These are phyloP conservation scores for Anguilla anguilla DNA, from an alignment of 2,797 vertebrate genomes.

Conservation along the genomic window DNA sequence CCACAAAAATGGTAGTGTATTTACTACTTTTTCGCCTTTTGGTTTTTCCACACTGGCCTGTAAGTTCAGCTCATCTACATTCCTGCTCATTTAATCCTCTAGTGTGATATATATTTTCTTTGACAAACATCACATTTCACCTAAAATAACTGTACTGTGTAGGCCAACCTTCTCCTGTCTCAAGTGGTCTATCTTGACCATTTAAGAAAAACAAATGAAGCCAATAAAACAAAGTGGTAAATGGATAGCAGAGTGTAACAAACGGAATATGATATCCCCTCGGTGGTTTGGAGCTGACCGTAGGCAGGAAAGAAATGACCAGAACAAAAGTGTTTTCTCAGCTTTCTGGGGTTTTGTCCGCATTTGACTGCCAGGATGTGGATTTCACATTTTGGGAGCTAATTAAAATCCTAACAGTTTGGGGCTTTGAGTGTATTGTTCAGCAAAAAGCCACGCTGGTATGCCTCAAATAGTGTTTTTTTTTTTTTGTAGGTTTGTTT, in stretches of 20 bases:
- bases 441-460: not conserved
- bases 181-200: not conserved
- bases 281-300: not conserved
- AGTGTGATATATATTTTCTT: not conserved
- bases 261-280: not conserved
- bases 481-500: not conserved
- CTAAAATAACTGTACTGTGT: not conserved
- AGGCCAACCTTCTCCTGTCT: not conserved
- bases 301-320: not conserved
- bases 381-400: not conserved
- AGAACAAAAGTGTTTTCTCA: conserved; percentile 8
- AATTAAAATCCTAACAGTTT: not conserved
- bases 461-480: not conserved
- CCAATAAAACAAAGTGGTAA: conserved; percentile 3
- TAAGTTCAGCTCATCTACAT: not conserved
- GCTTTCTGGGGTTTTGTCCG: not conserved
- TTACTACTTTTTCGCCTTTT: not conserved
- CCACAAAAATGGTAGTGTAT: too few relatives aligned
- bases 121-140: not conserved
- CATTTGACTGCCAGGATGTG: not conserved
- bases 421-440: not conserved
- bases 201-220: not conserved
- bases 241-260: not conserved
- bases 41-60: not conserved
- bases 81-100: not conserved